These are phyloP conservation scores for Gari tellinella DNA, from an alignment of 2,888 invertebrate genomes.

Conservation along the genomic window DNA sequence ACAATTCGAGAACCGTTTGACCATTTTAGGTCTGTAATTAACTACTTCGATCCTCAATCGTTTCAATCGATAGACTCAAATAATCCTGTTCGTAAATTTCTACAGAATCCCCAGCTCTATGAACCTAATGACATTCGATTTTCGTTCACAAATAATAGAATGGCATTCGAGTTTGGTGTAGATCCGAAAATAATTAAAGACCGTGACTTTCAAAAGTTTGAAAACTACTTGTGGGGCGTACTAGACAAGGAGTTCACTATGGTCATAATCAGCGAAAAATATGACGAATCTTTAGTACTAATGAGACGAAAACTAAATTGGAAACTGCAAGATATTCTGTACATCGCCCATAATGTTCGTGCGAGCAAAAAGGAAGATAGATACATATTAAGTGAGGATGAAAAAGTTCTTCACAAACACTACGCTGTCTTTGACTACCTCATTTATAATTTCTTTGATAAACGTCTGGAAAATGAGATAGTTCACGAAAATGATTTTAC, in stretches of 20 bases:
- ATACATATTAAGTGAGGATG: constrained; percentile 10
- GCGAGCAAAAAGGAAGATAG: background rate
- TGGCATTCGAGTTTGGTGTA: constrained; percentile 46
- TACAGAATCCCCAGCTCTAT: constrained; percentile 18
- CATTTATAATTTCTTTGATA: constrained; percentile 43
- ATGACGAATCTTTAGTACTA: constrained; percentile 52
- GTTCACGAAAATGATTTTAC: constrained; percentile 24
- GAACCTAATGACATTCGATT: constrained; percentile 10
- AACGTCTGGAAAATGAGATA: constrained; percentile 26
- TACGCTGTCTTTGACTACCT: constrained; percentile 31
- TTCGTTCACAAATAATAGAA: constrained; percentile 38
- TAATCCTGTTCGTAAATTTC: constrained; percentile 20
- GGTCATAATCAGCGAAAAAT: constrained; percentile 39
- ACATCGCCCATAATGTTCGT: constrained; percentile 40
- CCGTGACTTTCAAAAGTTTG: constrained; percentile 22
- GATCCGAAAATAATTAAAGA: constrained; percentile 22
- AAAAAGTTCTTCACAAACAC: constrained; percentile 17
- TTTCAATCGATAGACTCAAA: background rate
- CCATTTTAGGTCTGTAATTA: constrained; percentile 37
- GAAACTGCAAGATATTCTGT: constrained; percentile 46
- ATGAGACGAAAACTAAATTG: constrained; percentile 38
- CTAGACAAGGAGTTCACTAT: constrained; percentile 38
- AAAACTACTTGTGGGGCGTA: constrained; percentile 26
- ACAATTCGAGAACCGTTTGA: constrained; percentile 49
- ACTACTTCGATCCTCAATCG: constrained; percentile 33